Base-by-base conservation (phyloP, 2,888 invertebrate species). In the Parochlus steinenii region DNA sequence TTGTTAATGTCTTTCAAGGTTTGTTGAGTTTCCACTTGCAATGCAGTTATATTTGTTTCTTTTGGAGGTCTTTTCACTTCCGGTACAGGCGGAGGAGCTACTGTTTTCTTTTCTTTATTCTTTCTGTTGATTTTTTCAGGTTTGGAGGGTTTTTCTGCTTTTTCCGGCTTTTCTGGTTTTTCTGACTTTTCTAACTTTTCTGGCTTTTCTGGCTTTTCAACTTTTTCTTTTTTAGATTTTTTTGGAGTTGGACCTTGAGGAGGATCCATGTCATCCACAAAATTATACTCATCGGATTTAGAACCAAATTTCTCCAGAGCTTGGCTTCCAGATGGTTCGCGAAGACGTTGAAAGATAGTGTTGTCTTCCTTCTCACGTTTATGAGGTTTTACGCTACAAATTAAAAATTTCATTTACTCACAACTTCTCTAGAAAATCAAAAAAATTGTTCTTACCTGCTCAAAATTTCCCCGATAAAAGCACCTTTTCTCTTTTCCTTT, bases 1-100 rank as follows among this genome's bases (percentile, higher is more conserved):
- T 83, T 82, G 52, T 81, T 85, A 26, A 86, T 83, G 52, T 86
- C 86, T 66, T 86, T 78, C 1, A 79, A 37, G 0, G 59, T 59
- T 38, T 59, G 59, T 48, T 76, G 77, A 0, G 77, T 76, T 7
- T 75, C 76, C 41, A 74, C 62, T 47, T 74, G 73, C 14, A 78
- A 55, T 3, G 75, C 77, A 49, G 75, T 75, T 45, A 73, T 63
- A 31, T 55, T 57, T 2, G 43, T 36, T 31, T 41, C 40, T 14
- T 31, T 41, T 7, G 8, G 33, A 15, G 8, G n/a, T 28, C 14
- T 53, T 42, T 26, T 43, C 42, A 3, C 33, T 23, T 43, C 42
- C 8, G 24, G 22, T 3, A 26, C 31, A 41, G 42, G 33, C 15
- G 35, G 31, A 15, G 16, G 29, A 18, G 34, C 30, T 17, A 25